Evolutionary conservation across 2,797 vertebrate genomes (phyloP).

Genomic region (Parambassis ranga): DNA sequence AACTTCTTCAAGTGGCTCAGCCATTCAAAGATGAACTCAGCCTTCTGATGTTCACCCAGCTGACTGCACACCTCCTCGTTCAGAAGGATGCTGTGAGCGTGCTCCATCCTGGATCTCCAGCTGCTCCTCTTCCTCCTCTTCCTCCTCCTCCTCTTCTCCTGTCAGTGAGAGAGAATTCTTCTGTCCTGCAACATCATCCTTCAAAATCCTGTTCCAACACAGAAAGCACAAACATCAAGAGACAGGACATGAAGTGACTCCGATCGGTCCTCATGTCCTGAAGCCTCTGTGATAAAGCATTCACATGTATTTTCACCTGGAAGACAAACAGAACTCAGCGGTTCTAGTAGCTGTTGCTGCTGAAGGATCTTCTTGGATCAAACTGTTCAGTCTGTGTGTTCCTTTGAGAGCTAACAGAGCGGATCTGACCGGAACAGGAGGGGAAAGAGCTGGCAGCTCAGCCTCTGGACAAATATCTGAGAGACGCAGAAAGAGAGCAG

Average conservation of each 20-base stretch:
- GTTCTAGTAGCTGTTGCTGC: not conserved
- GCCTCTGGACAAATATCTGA: not conserved
- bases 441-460: not conserved
- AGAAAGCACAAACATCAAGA: not conserved
- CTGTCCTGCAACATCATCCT: slow-evolving; percentile 14
- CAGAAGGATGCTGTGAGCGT: slow-evolving; percentile 86
- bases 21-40: slow-evolving; percentile 89
- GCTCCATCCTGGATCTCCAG: slow-evolving; percentile 78
- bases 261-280: too few species aligned
- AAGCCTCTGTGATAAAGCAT: too few species aligned
- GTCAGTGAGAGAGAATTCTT: slow-evolving; percentile 3
- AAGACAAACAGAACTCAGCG: too few species aligned
- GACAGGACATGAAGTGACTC: too few species aligned
- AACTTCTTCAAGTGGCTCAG: slow-evolving; percentile 84
- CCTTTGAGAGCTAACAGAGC: not conserved
- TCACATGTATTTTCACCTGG: too few species aligned
- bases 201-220: slow-evolving; percentile 3
- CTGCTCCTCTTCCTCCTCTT: slow-evolving; percentile 33
- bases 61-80: slow-evolving; percentile 82
- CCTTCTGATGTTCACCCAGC: slow-evolving; percentile 84
- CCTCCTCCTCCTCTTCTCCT: not conserved
- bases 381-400: not conserved
- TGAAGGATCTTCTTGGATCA: not conserved
- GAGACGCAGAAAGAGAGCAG: not conserved
- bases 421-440: not conserved